Evolutionary conservation across 2,888 invertebrate genomes (phyloP), one percentile per base, ranked within the genome.

Genomic region (Agonopterix arenella): DNA sequence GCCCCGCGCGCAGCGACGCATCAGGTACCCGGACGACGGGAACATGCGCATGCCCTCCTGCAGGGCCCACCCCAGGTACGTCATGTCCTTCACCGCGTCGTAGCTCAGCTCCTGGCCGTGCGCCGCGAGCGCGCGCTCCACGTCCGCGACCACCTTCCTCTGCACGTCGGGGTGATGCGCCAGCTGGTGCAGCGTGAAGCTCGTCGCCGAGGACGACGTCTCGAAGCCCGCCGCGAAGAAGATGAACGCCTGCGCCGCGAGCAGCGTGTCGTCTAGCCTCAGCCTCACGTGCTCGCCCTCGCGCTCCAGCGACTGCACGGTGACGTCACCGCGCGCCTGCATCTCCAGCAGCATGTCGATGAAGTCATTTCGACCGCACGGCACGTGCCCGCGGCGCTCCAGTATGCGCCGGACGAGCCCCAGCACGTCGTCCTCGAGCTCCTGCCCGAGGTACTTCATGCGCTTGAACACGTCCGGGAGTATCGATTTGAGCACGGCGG

Each of bases 131-230:
- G 73, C 63, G 10, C 56, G 51, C 18, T 73, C 75, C 2, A 81
- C 62, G 60, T 83, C 80, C 11, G 64, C 55, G 47, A 70, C 70
- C 40, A 70, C 62, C 44, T 58, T 68, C 11, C 59, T 57, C 48
- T 81, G 82, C 7, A 66, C 56, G 3, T 76, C 70, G 2, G 70
- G 73, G 52, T 80, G 59, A 16, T 61, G 64, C 1, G 82, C 80
- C 1, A 83, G 60, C 45, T 66, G 61, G 44, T 78, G 76, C 1
- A 76, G 52, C 4, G 70, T 63, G 40, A 68, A 76, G 54, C 74
- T 74, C 11, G 76, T 66, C 1, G 74, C 61, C 1, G 74, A 67
- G 4, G 80, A 75, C 0, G 70, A 71, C 2, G 70, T 68, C 52
- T 70, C 71, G 46, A 67, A 69, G 0, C 73, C 72, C 28, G 67